Conservation (phyloP, 2,888 invertebrate genomes). For the Lagria hirta region DNA sequence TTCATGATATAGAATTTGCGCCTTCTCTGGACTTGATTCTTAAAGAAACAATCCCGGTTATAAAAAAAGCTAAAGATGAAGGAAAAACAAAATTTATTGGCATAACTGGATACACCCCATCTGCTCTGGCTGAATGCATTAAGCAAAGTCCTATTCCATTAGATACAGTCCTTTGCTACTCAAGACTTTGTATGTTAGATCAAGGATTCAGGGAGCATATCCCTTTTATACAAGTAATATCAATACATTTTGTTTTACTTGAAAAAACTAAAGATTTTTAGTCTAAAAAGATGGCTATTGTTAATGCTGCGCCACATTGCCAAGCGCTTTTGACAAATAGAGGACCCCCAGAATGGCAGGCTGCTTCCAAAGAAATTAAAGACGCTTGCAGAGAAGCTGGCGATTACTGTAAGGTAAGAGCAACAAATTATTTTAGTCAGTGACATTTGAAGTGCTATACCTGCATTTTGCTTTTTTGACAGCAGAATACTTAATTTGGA, state of each 20-base stretch:
- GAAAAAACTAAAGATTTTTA: no score
- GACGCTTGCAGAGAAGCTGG: no score
- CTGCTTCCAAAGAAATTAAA: constrained; percentile 65
- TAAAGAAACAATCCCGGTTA: constrained; percentile 81
- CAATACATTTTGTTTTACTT: constrained; percentile 1
- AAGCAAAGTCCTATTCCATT: constrained; percentile 63
- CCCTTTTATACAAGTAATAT: constrained; percentile 64
- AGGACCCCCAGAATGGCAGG: constrained; percentile 81
- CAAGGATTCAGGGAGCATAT: constrained; percentile 72
- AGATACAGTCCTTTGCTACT: constrained; percentile 75
- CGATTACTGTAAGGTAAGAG: no score
- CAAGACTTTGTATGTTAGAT: constrained; percentile 79
- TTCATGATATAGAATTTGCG: constrained; percentile 90
- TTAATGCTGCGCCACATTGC: constrained; percentile 79
- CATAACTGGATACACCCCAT: constrained; percentile 82
- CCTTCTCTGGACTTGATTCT: constrained; percentile 71
- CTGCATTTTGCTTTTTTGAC: no score
- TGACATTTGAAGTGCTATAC: no score
- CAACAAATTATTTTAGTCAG: no score
- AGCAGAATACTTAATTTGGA: constrained; percentile 1
- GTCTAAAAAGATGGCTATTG: constrained; percentile 72
- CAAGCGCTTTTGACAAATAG: constrained; percentile 79
- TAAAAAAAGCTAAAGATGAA: constrained; percentile 71
- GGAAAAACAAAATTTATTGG: constrained; percentile 80
- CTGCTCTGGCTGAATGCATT: constrained; percentile 71